Percentiles rank a stretch among this genome's conserved stretches.
Evolutionary conservation across 1,140 invertebrate genomes (phyloP).

Genomic region (Drosophila azteca): DNA sequence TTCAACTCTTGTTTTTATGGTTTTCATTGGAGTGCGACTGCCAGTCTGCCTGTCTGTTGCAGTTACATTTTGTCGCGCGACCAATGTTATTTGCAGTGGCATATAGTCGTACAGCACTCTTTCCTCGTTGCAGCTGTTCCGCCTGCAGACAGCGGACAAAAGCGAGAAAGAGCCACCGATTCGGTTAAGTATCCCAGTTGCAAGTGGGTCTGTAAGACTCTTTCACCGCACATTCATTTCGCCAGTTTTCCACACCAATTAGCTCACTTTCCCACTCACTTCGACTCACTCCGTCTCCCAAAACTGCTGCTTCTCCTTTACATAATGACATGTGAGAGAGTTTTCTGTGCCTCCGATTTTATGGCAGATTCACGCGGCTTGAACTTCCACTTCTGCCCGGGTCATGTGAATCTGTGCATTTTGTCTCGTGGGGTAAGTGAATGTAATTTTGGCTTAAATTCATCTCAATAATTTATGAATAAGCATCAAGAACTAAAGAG

Average conservation of each 20-base stretch:
- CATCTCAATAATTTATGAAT: too few relatives aligned
- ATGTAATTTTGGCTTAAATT: too few relatives aligned
- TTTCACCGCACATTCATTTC: constrained; percentile 39
- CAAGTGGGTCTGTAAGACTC: constrained; percentile 53
- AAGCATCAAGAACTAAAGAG: too few relatives aligned
- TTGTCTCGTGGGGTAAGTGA: not conserved
- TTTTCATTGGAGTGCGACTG: constrained; percentile 45
- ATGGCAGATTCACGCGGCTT: constrained; percentile 31
- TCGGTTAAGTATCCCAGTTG: constrained; percentile 12
- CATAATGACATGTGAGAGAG: constrained; percentile 53
- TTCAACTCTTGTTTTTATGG: constrained; percentile 33
- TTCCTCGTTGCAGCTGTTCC: constrained; percentile 41
- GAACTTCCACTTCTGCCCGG: constrained; percentile 34
- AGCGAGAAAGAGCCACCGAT: not conserved
- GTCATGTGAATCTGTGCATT: constrained; percentile 30
- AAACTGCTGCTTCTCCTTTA: constrained; percentile 37
- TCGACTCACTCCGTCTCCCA: too few relatives aligned
- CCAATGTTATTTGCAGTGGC: constrained; percentile 23
- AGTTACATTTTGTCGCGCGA: constrained; percentile 56
- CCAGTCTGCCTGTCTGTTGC: constrained; percentile 19
- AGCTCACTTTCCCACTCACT: constrained; percentile 59
- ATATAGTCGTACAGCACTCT: constrained; percentile 17
- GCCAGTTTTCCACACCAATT: constrained; percentile 71
- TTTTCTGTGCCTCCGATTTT: constrained; percentile 31
- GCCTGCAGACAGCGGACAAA: constrained; percentile 25